These are phyloP conservation scores for Rhamnusium bicolor DNA, from an alignment of 2,888 invertebrate species.

Conservation along the genomic window DNA sequence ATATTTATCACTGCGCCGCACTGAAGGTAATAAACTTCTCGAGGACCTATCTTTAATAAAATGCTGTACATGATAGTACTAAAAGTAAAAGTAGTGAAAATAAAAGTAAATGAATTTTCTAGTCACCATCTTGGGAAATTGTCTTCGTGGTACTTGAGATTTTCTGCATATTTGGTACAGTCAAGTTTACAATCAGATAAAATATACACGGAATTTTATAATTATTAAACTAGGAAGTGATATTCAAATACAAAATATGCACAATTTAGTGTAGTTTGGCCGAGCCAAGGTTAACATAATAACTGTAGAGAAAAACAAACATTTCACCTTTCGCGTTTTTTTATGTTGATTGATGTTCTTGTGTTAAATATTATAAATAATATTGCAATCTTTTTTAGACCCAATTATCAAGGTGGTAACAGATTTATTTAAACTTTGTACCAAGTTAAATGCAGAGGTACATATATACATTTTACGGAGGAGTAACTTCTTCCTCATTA, in stretches of 20 bases:
- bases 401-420: not conserved
- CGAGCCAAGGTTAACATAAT: not conserved
- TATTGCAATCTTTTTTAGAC: not conserved
- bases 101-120: not conserved
- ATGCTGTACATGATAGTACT: too few species aligned
- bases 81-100: slow-evolving; percentile 13
- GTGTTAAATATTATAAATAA: not conserved
- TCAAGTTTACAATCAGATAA: not conserved
- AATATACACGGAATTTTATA: not conserved
- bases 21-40: not conserved
- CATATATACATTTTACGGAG: not conserved
- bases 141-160: not conserved
- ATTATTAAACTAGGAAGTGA: not conserved
- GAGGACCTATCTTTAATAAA: not conserved
- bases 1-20: not conserved
- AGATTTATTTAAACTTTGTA: not conserved
- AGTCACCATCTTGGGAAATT: not conserved
- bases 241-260: not conserved
- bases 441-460: not conserved
- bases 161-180: not conserved
- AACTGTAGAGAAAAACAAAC: not conserved
- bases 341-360: not conserved
- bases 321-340: not conserved
- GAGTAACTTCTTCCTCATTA: not conserved
- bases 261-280: not conserved